Conservation (phyloP, 2,797 vertebrate genomes). For the Melanotaenia pygmaea region DNA sequence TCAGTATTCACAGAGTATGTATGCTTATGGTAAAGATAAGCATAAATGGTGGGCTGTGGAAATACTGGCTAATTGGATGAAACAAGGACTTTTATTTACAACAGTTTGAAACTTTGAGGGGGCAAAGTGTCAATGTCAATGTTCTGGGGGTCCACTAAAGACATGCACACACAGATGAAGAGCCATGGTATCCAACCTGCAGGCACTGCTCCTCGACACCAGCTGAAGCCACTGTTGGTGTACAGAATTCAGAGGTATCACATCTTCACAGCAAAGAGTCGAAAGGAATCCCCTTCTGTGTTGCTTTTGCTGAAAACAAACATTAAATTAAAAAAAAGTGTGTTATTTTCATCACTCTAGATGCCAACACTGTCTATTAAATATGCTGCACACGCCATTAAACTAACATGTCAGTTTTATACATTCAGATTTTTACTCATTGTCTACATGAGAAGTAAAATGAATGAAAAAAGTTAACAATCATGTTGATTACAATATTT, state of each 20-base stretch:
- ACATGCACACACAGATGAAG: conserved; percentile 42
- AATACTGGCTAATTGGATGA: conserved; percentile 32
- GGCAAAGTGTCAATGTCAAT: conserved; percentile 19
- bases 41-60: conserved; percentile 13
- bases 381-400: neutral
- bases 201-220: conserved; percentile 58
- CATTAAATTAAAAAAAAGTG: conserved; percentile 10
- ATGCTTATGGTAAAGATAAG: conserved; percentile 47
- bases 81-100: conserved; percentile 38
- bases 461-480: conserved; percentile 8
- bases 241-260: conserved; percentile 58
- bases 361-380: neutral
- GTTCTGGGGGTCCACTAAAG: conserved; percentile 38
- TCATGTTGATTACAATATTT: conserved; percentile 9
- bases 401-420: neutral
- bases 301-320: conserved; percentile 79
- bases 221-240: conserved; percentile 51
- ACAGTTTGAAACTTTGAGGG: conserved; percentile 15
- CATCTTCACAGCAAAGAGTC: conserved; percentile 80
- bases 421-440: neutral
- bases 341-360: conserved; percentile 4
- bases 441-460: conserved; percentile 3
- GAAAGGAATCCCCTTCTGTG: conserved; percentile 82
- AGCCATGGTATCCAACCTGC: conserved; percentile 52
- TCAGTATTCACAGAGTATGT: conserved; percentile 69